Evolutionary conservation across 1,140 invertebrate genomes (phyloP).

Genomic region (Drosophila novamexicana): DNA sequence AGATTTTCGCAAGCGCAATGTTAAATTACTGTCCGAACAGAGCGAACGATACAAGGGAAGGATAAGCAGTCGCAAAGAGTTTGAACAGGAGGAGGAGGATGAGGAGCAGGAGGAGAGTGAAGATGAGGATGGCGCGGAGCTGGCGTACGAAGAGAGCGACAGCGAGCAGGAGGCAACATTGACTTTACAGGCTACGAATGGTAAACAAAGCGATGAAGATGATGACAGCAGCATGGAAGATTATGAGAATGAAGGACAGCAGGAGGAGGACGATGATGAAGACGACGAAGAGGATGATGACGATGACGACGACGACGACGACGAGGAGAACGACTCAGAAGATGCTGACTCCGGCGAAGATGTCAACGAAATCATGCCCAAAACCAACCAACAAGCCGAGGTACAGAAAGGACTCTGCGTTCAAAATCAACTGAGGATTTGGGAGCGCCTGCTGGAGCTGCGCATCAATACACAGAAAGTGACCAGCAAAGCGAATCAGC

Average conservation of each 20-base stretch:
- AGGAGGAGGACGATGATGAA: constrained; percentile 49
- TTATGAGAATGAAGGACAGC: constrained; percentile 18
- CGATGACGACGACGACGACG: constrained; percentile 36
- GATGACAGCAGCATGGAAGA: constrained; percentile 11
- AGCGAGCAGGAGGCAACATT: constrained; percentile 62
- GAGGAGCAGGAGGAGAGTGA: constrained; percentile 55
- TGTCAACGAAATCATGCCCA: constrained; percentile 67
- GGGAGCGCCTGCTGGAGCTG: constrained; percentile 93
- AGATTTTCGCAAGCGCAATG: constrained; percentile 87
- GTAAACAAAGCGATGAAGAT: not conserved
- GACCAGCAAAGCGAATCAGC: constrained; percentile 89
- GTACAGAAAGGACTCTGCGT: constrained; percentile 91
- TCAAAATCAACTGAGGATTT: constrained; percentile 90
- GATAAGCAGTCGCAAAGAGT: constrained; percentile 86
- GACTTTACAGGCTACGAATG: constrained; percentile 11
- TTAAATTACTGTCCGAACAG: constrained; percentile 88
- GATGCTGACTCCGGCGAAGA: constrained; percentile 48
- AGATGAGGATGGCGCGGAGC: constrained; percentile 44
- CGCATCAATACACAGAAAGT: constrained; percentile 94
- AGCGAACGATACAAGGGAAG: constrained; percentile 90
- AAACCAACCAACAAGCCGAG: constrained; percentile 85
- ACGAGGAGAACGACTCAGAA: constrained; percentile 36
- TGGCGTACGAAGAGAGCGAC: constrained; percentile 73
- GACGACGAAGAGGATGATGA: constrained; percentile 32
- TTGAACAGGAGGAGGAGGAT: constrained; percentile 68